Base-by-base conservation (phyloP, 2,797 vertebrate genomes). In the Gouania willdenowi region DNA sequence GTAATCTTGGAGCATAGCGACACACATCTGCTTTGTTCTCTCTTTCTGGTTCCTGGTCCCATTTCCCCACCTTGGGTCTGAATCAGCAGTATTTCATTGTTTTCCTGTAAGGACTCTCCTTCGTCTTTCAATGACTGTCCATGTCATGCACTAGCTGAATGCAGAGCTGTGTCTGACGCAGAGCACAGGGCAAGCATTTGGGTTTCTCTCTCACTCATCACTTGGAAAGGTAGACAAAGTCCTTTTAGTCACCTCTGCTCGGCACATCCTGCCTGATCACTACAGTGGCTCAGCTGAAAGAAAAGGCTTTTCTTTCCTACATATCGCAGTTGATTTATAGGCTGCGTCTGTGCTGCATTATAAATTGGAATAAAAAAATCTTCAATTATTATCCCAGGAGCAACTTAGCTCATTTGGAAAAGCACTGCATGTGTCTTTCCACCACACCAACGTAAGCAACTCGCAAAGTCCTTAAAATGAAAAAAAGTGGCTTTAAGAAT, bases 331-430 rank as follows among this genome's bases (percentile, higher is more conserved):
- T 73, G 79, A 82, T 81, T 75, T 73, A 82, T 79, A 39, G 54
- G 69, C 31, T 37, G 41, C 2, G 7, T 41, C 60, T 22, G 19
- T 17, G 11, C 41, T 23, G 33, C 55, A 40, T 64, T 67, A 41
- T 59, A 38, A 54, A 28, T 51, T 76, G 71, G 76, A 75, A 66
- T 76, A 77, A 76, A 52, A 38, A 44, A 47, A 67, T 55, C 56
- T 55, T 78, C 66, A 79, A 67, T 66, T 54, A 59, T 65, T 80
- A 64, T 70, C 80, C 83, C 75, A 79, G 72, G 71, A 75, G 30
- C 75, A 73, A 70, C 82, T 79, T 79, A 69, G 14, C 60, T 36
- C 21, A 36, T 68, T 54, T 71, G 70, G 62, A 56, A 59, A 58
- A 21, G 10, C n/a, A 50, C 62, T 67, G 57, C 28, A 46, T 37